Percentiles rank a stretch among this genome's conserved stretches.
phyloP scores from a whole-genome alignment of 1,140 invertebrate species.

The Linepithema humile region DNA sequence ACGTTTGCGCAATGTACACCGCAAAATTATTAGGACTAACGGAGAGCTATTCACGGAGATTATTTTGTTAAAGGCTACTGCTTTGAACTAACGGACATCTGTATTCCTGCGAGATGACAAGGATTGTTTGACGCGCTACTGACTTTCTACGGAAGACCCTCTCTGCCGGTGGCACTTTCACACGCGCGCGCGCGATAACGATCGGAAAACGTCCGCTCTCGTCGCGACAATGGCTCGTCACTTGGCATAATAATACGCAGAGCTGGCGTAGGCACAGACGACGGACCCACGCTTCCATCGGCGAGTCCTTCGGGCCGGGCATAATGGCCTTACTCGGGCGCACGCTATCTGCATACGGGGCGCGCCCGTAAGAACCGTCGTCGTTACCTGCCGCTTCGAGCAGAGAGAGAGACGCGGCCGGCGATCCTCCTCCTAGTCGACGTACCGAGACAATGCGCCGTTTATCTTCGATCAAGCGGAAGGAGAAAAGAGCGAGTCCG shows the following conservation, averaged over 20 bases:
- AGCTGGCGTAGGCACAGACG: slow-evolving; percentile 41
- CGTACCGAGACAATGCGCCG: slow-evolving; percentile 68
- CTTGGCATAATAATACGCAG: slow-evolving; percentile 66
- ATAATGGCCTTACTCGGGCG: slow-evolving; percentile 61
- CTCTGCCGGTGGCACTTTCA: slow-evolving; percentile 55
- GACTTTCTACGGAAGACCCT: not conserved
- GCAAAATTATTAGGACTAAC: not conserved
- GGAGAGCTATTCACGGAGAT: not conserved
- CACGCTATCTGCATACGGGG: slow-evolving; percentile 66
- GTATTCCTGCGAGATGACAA: not conserved
- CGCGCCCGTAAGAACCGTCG: slow-evolving; percentile 62
- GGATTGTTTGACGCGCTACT: slow-evolving; percentile 1
- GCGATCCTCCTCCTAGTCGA: slow-evolving; percentile 54
- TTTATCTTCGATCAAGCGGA: slow-evolving; percentile 69
- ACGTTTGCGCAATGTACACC: not conserved
- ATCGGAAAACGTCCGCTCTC: slow-evolving; percentile 69
- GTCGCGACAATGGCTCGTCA: slow-evolving; percentile 67
- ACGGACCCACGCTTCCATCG: not conserved
- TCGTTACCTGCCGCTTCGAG: slow-evolving; percentile 61
- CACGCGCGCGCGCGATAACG: slow-evolving; percentile 63
- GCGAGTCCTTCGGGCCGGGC: slow-evolving; percentile 60
- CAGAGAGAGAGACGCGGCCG: slow-evolving; percentile 39
- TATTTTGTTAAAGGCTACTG: not conserved
- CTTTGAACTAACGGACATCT: too few relatives aligned
- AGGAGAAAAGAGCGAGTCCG: slow-evolving; percentile 56